Conservation (phyloP, 2,888 invertebrate species). For the Deroplatys truncata region DNA sequence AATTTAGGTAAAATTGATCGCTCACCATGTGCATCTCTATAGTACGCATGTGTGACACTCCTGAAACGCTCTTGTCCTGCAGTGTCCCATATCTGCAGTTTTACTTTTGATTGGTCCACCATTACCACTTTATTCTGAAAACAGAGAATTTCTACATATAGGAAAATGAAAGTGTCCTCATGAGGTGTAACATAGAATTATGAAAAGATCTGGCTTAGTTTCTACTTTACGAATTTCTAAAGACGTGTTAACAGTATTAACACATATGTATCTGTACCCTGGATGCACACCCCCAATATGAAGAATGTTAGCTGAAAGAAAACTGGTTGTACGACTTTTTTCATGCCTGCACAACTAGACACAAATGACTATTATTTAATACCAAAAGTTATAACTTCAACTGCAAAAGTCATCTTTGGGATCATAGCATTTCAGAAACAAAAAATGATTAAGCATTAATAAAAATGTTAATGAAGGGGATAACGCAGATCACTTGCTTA, state of each 20-base stretch:
- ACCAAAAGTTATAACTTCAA: too few species aligned
- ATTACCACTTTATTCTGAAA: constrained; percentile 78
- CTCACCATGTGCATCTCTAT: constrained; percentile 89
- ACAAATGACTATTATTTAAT: too few species aligned
- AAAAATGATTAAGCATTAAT: too few species aligned
- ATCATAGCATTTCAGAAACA: too few species aligned
- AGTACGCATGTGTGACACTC: constrained; percentile 91
- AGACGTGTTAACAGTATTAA: neutral
- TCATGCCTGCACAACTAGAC: too few species aligned
- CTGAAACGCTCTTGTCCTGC: constrained; percentile 92
- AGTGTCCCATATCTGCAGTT: constrained; percentile 95
- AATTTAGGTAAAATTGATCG: neutral
- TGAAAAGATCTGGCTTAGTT: neutral
- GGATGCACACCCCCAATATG: too few species aligned
- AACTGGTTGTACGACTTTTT: too few species aligned
- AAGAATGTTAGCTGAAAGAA: too few species aligned
- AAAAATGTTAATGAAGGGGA: too few species aligned
- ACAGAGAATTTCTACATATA: constrained; percentile 28
- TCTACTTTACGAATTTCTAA: neutral
- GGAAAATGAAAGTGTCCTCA: neutral
- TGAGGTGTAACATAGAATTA: neutral
- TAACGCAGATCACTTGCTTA: too few species aligned
- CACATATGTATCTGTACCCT: too few species aligned
- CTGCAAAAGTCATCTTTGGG: too few species aligned
- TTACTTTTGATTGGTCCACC: constrained; percentile 80